Evolutionary conservation across 2,888 invertebrate genomes (phyloP), one percentile per base, ranked within the genome.

Genomic region (Polyommatus icarus): DNA sequence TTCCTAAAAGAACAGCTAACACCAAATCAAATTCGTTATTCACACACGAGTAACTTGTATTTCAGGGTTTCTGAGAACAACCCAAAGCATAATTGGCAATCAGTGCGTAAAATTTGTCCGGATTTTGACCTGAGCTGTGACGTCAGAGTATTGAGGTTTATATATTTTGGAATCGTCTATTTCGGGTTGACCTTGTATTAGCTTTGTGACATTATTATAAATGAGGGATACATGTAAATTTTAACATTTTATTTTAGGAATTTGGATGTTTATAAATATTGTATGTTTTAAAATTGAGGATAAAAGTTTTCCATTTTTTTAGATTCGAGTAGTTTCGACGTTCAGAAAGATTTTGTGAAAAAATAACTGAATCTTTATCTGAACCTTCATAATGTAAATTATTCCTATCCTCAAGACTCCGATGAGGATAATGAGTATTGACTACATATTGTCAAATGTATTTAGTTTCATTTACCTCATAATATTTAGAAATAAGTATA

Each of bases 11-110:
- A 4, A 50, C 50, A 15, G 50, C 50, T 50, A 15, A 50, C 18
- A 67, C 67, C 18, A 29, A 29, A 29, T 15, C 18, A 67, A 29
- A 15, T 29, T 67, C 67, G 18, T 29, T 18, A 67, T 67, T 67
- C 5, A 67, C 20, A 61, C 29, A 32, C 67, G 67, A 29, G 29
- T 10, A 32, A 24, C 61, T 24, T 67, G 12, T 67, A 29, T 67
- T 29, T 24, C 24, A 67, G 15, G 15, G 29, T 18, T 67, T 67
- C 29, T 67, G 67, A 67, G 67, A 67, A 67, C 18, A 32, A 67
- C 67, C 67, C 67, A 15, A 67, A 67, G 15, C 67, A 32, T 67
- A 32, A 67, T 67, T 67, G 67, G 29, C 61, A 61, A 61, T 61
- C 61, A 61, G 61, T 67, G 67, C 67, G 29, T 67, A 67, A 67